These are phyloP conservation scores for Harpalus rufipes DNA, from an alignment of 2,888 invertebrate genomes.

Conservation along the genomic window DNA sequence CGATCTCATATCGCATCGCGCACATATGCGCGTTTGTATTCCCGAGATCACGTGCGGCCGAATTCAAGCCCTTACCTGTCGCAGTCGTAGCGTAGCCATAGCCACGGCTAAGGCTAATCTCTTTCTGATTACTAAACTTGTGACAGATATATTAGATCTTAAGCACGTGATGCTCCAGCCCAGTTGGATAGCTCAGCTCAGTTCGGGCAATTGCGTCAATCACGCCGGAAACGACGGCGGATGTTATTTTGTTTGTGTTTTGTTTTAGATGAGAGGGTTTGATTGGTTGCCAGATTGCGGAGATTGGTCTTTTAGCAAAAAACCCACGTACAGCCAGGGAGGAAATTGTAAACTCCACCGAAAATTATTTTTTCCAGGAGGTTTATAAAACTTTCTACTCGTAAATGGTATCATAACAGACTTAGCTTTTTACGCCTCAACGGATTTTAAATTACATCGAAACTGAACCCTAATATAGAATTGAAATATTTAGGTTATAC, in stretches of 20 bases:
- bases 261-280: conserved; percentile 52
- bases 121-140: conserved; percentile 77
- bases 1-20: conserved; percentile 41
- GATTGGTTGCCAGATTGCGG: conserved; percentile 37
- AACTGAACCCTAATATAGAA: neutral
- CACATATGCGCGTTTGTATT: conserved; percentile 45
- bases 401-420: neutral
- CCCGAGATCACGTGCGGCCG: conserved; percentile 12
- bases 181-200: neutral
- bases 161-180: conserved; percentile 56
- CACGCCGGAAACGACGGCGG: conserved; percentile 37
- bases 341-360: conserved; percentile 24
- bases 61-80: conserved; percentile 26
- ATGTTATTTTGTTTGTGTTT: conserved; percentile 50
- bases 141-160: conserved; percentile 76
- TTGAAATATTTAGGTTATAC: no score
- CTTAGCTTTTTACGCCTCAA: neutral
- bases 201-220: conserved; percentile 38
- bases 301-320: conserved; percentile 38
- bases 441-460: neutral
- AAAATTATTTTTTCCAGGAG: conserved; percentile 5
- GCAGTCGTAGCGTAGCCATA: neutral
- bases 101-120: conserved; percentile 73
- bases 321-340: conserved; percentile 28
- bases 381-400: neutral